Evolutionary conservation across 1,140 invertebrate genomes (phyloP).

Genomic region (Leptinotarsa texana): DNA sequence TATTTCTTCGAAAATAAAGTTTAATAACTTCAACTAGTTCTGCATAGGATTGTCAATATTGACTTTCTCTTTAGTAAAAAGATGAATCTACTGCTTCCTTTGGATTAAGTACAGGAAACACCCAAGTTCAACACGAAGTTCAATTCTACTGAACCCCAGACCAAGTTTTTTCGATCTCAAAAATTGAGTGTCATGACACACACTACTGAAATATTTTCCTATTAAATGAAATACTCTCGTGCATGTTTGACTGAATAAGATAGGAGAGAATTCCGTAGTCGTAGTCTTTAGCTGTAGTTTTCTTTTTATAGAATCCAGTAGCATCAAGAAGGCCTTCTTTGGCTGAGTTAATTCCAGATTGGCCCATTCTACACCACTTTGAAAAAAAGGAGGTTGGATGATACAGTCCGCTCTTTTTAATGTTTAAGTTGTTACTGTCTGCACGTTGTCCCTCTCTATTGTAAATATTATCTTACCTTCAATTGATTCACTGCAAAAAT

Average conservation of each 20-base stretch:
- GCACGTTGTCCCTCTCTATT: constrained; percentile 32
- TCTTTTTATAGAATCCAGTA: constrained; percentile 65
- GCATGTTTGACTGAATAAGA: constrained; percentile 16
- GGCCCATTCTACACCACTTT: constrained; percentile 90
- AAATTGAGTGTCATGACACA: no score
- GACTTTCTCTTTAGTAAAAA: no score
- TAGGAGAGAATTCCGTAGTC: constrained; percentile 1
- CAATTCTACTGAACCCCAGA: no score
- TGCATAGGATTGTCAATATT: no score
- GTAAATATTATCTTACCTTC: constrained; percentile 26
- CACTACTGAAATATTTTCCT: no score
- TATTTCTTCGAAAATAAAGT: no score
- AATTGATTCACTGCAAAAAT: constrained; percentile 14
- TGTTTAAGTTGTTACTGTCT: constrained; percentile 28
- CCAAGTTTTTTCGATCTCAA: no score
- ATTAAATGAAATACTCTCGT: not conserved
- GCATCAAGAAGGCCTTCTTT: constrained; percentile 83
- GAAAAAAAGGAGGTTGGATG: constrained; percentile 75
- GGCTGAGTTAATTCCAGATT: constrained; percentile 94
- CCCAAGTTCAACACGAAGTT: no score
- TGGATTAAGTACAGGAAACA: no score
- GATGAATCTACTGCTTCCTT: no score
- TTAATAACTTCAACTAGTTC: no score
- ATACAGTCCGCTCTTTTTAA: constrained; percentile 43
- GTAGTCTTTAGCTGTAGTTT: constrained; percentile 44